Evolutionary conservation across 2,888 invertebrate genomes (phyloP), one percentile per base, ranked within the genome.

Genomic region (Cephalotes varians): DNA sequence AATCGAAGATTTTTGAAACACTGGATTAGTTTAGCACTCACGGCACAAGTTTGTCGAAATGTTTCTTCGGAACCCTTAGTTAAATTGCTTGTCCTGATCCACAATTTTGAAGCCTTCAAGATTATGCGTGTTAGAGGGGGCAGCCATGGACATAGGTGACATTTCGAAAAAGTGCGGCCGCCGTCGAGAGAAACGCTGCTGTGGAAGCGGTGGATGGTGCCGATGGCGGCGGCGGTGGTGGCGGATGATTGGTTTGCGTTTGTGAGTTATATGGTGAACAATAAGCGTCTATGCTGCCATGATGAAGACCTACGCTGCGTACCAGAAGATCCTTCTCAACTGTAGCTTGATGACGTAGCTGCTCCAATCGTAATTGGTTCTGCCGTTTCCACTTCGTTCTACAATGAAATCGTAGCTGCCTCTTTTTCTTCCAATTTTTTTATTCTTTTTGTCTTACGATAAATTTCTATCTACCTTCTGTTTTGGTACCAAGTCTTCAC

Each of bases 401-500:
- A 92, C 28, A 80, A 82, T 34, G 31, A 21, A 40, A 56, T 34
- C 1, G 18, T 12, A 12, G 40, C 18, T 6, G 3, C 25, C n/a
- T 44, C 18, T 60, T 34, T 34, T 5, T 10, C 31, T 67, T 1
- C n/a, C 12, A 3, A n/a, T 21, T 12, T n/a, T 58, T 31, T 31
- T 10, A 37, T 28, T 10, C 6, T 25, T 10, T 15, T 10, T 25
- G 4, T 76, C 9, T n/a, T 18, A 37, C 12, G 25, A 1, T 65
- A 5, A 76, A 65, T 31, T 54, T n/a, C 9, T 58, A 82, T 94
- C 95, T 91, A 98, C 98, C 98, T 96, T 94, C 98, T 95, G 93
- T 98, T 98, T 95, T 98, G 98, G 92, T 98, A 99, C 98, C 99
- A 99, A 1, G 99, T 99, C 95, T 99, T 99, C 74, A 99, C 98